Base-by-base conservation (phyloP, 92 coral and sea anemone genomes). In the Phenganax marumi region DNA sequence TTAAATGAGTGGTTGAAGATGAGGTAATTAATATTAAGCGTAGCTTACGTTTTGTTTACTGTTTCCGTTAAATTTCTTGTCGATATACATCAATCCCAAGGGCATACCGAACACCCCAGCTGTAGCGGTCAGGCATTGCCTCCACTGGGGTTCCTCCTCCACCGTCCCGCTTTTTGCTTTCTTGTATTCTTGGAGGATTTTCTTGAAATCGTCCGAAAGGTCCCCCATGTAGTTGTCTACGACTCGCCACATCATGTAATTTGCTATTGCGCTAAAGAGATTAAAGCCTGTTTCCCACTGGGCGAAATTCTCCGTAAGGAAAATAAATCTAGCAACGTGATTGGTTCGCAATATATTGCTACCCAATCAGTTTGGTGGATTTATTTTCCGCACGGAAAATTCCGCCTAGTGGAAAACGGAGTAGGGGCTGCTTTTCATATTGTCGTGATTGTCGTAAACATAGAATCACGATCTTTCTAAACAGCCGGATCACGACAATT, bases 201-300 rank as follows among this genome's bases (percentile, higher is more conserved):
- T 87, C 54, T 84, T 56, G 79, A 89, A 96, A 26, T 85, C 84
- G 23, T 70, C 52, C 22, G 92, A 86, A 21, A 96, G 86, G 12
- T 77, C 78, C 0, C 85, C 9, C 18, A 92, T 89, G 64, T 69
- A 87, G 12, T 75, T 81, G 4, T 43, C 57, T 3, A 89, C 92
- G 22, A 96, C 90, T 17, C 89, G 95, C 98, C 98, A 95, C 98
- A 92, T 96, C 86, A 92, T 89, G 74, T 96, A 96, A 86, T 96
- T 96, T 10, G 99, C 96, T 52, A 92, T 52, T 14, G 86, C 70
- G 65, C 98, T 94, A 69, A 25, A 69, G 72, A 13, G 10, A 53
- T 43, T 43, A 68, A 47, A 43, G 60, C 18, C 16, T 14, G 19
- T 57, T 18, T 6, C 9, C 22, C 0, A 11, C 77, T 18, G 18